Evolutionary conservation across 2,888 invertebrate species (phyloP).

Genomic region (Endotricha flammealis): DNA sequence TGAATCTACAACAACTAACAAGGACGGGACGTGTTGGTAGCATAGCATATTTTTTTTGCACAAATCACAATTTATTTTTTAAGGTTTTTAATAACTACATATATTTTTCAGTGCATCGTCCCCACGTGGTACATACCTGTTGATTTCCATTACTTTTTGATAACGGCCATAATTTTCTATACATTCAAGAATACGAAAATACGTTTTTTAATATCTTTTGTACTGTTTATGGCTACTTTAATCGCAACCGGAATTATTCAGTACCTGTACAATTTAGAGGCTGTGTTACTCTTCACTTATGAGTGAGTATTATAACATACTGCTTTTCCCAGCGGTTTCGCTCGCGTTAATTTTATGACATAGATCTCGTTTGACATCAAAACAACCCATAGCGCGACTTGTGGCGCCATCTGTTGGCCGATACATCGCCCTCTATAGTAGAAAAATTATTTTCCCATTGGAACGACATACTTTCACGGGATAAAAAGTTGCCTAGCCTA

Average conservation of each 20-base stretch:
- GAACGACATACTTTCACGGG: too few relatives aligned
- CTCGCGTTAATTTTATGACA: too few relatives aligned
- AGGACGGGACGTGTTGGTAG: too few relatives aligned
- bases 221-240: slow-evolving; percentile 56
- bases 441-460: too few relatives aligned
- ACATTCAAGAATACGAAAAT: slow-evolving; percentile 56
- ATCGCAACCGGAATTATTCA: slow-evolving; percentile 73
- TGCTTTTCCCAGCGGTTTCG: too few relatives aligned
- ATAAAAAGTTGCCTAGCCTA: too few relatives aligned
- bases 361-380: too few relatives aligned
- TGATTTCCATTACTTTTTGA: slow-evolving; percentile 82
- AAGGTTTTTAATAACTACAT: too few relatives aligned
- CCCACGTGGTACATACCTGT: slow-evolving; percentile 84
- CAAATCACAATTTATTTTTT: too few relatives aligned
- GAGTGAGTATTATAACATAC: slow-evolving; percentile 54
- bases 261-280: slow-evolving; percentile 63
- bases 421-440: too few relatives aligned
- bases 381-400: neutral
- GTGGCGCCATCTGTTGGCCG: neutral
- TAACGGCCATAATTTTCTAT: slow-evolving; percentile 69
- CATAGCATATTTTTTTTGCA: too few relatives aligned
- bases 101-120: slow-evolving; percentile 78
- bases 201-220: slow-evolving; percentile 49
- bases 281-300: slow-evolving; percentile 76
- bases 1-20: too few relatives aligned